A percentile compares a stretch with the other conserved stretches of the same genome.
phyloP scores from a whole-genome alignment of 2,797 vertebrate genomes.

The Rousettus madagascariensis region DNA sequence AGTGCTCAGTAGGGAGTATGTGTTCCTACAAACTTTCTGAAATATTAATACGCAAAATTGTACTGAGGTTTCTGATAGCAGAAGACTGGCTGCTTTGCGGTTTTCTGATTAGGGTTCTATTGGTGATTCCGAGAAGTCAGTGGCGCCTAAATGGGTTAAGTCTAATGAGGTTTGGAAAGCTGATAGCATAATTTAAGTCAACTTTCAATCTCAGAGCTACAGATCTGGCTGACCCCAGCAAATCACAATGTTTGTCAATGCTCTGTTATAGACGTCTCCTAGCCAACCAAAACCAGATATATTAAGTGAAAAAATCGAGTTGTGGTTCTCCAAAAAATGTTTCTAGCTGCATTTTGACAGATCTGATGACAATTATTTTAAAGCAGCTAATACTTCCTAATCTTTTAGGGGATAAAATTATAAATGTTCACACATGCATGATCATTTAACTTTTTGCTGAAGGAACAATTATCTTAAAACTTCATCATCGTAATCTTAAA shows the following conservation, averaged over 20 bases:
- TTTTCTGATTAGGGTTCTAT: slow-evolving; percentile 87
- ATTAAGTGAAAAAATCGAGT: slow-evolving; percentile 87
- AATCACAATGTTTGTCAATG: slow-evolving; percentile 87
- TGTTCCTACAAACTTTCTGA: slow-evolving; percentile 87
- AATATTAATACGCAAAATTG: slow-evolving; percentile 95
- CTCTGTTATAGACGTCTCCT: slow-evolving; percentile 82
- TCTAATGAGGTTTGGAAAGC: slow-evolving; percentile 93
- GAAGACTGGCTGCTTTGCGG: slow-evolving; percentile 87
- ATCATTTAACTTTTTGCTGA: slow-evolving; percentile 77
- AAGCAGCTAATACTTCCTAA: slow-evolving; percentile 52
- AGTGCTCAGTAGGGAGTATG: slow-evolving; percentile 87
- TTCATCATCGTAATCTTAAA: slow-evolving; percentile 78
- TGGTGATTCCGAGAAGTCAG: slow-evolving; percentile 91
- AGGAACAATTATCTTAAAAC: slow-evolving; percentile 80
- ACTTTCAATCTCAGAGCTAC: slow-evolving; percentile 82
- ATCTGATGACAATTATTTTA: slow-evolving; percentile 64
- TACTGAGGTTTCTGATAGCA: slow-evolving; percentile 90
- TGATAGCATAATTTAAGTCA: slow-evolving; percentile 91
- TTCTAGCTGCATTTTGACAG: slow-evolving; percentile 75
- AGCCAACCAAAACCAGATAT: slow-evolving; percentile 83
- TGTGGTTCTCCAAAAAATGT: slow-evolving; percentile 80
- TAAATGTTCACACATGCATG: slow-evolving; percentile 51
- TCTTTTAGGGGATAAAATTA: slow-evolving; percentile 65
- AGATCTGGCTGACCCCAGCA: slow-evolving; percentile 82
- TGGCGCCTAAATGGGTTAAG: slow-evolving; percentile 92